These are phyloP conservation scores for Galagoides demidoff DNA, from an alignment of 2,797 vertebrate genomes.

Conservation along the genomic window DNA sequence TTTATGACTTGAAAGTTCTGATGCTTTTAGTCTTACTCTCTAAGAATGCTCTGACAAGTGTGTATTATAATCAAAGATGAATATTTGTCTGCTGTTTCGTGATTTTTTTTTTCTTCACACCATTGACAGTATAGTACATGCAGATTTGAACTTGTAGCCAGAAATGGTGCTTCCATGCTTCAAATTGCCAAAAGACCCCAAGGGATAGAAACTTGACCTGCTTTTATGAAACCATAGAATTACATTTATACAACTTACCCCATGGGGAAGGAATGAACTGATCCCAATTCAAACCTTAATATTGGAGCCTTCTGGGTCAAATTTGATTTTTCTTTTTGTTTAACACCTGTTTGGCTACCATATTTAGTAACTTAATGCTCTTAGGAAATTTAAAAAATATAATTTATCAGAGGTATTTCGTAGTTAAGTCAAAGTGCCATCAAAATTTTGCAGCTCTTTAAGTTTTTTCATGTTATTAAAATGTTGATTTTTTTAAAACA, in stretches of 20 bases:
- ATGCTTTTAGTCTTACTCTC: constrained; percentile 37
- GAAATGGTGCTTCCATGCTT: constrained; percentile 86
- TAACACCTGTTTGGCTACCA: constrained; percentile 85
- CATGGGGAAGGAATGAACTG: constrained; percentile 87
- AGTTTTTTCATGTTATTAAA: neutral
- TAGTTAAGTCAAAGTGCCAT: constrained; percentile 59
- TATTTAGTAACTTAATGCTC: constrained; percentile 79
- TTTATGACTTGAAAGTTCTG: constrained; percentile 57
- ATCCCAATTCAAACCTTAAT: constrained; percentile 89
- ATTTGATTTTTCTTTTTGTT: constrained; percentile 85
- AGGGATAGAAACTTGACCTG: constrained; percentile 90
- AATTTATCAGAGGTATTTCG: constrained; percentile 73
- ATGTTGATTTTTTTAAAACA: constrained; percentile 25
- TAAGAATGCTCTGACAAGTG: constrained; percentile 58
- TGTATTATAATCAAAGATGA: constrained; percentile 64
- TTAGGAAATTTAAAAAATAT: constrained; percentile 74
- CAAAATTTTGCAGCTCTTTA: constrained; percentile 46
- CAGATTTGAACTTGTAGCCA: constrained; percentile 87
- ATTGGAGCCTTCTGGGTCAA: constrained; percentile 85
- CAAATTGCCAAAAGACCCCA: constrained; percentile 86
- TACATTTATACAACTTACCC: constrained; percentile 90
- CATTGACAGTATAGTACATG: constrained; percentile 77
- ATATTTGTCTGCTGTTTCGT: constrained; percentile 59
- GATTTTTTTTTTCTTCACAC: constrained; percentile 71
- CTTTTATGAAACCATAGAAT: constrained; percentile 91